Base-by-base conservation (phyloP, 2,113 vertebrate genomes). In the Acinonyx jubatus region DNA sequence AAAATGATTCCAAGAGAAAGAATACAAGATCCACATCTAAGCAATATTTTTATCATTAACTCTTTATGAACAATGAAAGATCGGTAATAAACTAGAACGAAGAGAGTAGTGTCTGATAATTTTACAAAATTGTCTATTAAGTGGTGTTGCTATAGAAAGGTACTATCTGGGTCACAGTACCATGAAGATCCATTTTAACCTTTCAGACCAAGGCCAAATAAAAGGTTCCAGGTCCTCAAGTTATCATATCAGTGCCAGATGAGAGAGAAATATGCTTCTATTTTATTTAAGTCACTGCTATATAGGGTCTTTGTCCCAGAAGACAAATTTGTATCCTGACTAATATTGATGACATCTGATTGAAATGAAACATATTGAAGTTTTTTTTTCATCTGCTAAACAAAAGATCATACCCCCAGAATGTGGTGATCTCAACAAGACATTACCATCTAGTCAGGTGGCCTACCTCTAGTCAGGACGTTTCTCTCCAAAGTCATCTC, bases 31-130 rank as follows among this genome's bases (percentile, higher is more conserved):
- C 50, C 90, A 82, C 65, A 90, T 45, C 19, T 78, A 92, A 85
- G 79, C n/a, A 85, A 52, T 90, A 82, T 71, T 86, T 89, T 89
- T 83, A 76, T 89, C 18, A 61, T 81, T 92, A 87, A 82, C 45
- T 38, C 52, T 74, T 92, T 45, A 45, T 89, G 63, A 88, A 29
- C 63, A 80, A 57, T 27, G 7, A 86, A 81, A 74, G 36, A 80
- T 10, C 61, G 68, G 48, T 55, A 93, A 88, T 79, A 88, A 63
- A 69, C 4, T 83, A 91, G 52, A 80, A 73, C 1, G 63, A 55
- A 45, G 79, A 93, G 4, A 31, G 25, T 25, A 4, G 33, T 82
- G 27, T 90, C 80, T 65, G n/a, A 33, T 55, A 71, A 61, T 21
- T 41, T 92, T 66, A 61, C 80, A 96, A 91, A 74, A 94, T 81